phyloP scores from a whole-genome alignment of 1,140 invertebrate species.

The Cherax destructor region DNA sequence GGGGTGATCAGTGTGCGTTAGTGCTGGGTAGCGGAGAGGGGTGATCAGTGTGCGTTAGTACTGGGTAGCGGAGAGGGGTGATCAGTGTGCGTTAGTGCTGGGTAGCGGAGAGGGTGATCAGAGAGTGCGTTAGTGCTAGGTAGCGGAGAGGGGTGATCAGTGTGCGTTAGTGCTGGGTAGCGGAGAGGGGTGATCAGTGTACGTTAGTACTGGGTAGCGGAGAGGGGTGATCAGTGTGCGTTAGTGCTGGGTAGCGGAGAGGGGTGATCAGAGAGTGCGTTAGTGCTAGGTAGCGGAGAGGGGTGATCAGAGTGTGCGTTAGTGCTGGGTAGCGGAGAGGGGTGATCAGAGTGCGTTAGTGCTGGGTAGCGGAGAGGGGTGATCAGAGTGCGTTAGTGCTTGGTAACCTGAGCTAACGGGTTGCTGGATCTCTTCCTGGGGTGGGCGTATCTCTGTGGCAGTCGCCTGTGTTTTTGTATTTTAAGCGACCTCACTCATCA shows the following conservation, averaged over 20 bases:
- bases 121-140: not conserved
- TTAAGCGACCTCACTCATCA: too few species aligned
- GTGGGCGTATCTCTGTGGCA: not conserved
- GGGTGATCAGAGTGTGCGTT: not conserved
- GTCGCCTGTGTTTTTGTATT: not conserved
- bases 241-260: not conserved
- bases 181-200: not conserved
- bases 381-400: not conserved
- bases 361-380: not conserved
- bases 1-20: not conserved
- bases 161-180: not conserved
- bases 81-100: not conserved
- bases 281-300: not conserved
- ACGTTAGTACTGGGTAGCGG: not conserved
- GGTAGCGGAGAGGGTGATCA: constrained; percentile 5
- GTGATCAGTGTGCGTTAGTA: not conserved
- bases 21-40: not conserved
- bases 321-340: not conserved
- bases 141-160: not conserved
- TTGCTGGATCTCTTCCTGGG: constrained; percentile 1
- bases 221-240: not conserved
- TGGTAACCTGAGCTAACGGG: not conserved
- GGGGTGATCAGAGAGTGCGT: not conserved
- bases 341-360: not conserved
- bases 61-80: not conserved